Evolutionary conservation across 2,113 vertebrate genomes (phyloP).

Genomic region (Cranoglanis bouderius): DNA sequence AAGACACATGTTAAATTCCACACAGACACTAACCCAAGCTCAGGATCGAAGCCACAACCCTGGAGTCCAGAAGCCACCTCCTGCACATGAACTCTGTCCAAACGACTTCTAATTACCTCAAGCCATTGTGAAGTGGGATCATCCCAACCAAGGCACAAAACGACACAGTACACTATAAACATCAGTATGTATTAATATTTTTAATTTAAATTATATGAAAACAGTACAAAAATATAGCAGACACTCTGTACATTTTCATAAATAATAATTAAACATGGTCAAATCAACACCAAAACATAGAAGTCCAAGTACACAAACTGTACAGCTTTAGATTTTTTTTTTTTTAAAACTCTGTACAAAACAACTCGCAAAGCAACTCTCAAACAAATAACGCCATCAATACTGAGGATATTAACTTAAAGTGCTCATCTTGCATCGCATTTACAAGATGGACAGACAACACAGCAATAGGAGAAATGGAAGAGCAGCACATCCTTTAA

Average conservation of each 20-base stretch:
- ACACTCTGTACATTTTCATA: slow-evolving; percentile 40
- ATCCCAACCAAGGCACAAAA: slow-evolving; percentile 1
- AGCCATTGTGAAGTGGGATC: background rate
- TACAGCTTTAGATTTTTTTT: background rate
- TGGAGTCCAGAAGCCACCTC: background rate
- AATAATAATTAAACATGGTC: slow-evolving; percentile 37
- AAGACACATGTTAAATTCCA: background rate
- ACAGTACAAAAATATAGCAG: slow-evolving; percentile 53
- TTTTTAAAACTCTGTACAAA: background rate
- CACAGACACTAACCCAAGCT: background rate
- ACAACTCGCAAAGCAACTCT: background rate
- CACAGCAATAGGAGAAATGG: background rate
- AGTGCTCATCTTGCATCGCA: background rate
- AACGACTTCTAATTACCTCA: background rate
- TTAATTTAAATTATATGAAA: slow-evolving; percentile 31
- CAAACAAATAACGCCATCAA: slow-evolving; percentile 1
- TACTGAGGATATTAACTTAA: slow-evolving; percentile 6
- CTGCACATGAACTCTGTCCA: background rate
- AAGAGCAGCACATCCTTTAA: slow-evolving; percentile 27
- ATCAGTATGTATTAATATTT: slow-evolving; percentile 26
- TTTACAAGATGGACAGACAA: background rate
- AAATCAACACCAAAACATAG: background rate
- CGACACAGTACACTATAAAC: slow-evolving; percentile 13
- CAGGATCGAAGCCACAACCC: background rate
- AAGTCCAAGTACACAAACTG: slow-evolving; percentile 2